Percentiles rank a stretch among this genome's conserved stretches.
Conservation (phyloP, 2,113 vertebrate genomes). For the Uropsilus gracilis region DNA sequence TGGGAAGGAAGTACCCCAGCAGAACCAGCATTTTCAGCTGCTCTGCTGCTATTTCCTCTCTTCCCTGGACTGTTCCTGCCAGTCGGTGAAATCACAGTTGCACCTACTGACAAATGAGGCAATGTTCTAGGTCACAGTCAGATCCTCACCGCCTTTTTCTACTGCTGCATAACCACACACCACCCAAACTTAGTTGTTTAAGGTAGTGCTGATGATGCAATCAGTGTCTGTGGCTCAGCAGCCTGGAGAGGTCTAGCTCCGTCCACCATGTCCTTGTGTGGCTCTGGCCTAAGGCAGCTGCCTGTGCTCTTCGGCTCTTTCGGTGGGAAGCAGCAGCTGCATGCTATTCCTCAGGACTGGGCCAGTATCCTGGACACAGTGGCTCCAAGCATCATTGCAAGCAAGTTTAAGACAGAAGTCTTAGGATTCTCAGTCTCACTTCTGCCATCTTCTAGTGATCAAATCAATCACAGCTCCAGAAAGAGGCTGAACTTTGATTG, state of each 20-base stretch:
- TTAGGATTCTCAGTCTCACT: background rate
- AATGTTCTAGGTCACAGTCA: background rate
- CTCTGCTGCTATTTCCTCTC: constrained; percentile 49
- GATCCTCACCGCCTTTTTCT: background rate
- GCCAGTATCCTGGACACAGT: background rate
- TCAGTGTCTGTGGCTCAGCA: background rate
- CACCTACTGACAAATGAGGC: background rate
- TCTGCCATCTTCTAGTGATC: background rate
- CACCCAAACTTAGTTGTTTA: background rate
- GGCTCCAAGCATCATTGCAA: background rate
- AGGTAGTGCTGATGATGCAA: background rate
- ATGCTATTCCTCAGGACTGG: background rate
- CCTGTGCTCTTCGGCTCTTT: background rate
- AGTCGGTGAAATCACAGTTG: background rate
- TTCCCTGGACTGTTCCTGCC: background rate
- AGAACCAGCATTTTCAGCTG: background rate
- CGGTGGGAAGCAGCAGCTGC: too few relatives aligned
- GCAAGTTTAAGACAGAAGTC: background rate
- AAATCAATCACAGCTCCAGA: background rate
- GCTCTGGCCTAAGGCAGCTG: background rate
- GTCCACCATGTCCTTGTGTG: too few relatives aligned
- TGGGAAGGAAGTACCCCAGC: background rate
- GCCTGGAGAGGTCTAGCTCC: too few relatives aligned
- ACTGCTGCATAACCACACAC: background rate
- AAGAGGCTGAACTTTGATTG: too few relatives aligned